Evolutionary conservation across 1,140 invertebrate genomes (phyloP), one percentile per base, ranked within the genome.

Genomic region (Zaprionus nigranus): DNA sequence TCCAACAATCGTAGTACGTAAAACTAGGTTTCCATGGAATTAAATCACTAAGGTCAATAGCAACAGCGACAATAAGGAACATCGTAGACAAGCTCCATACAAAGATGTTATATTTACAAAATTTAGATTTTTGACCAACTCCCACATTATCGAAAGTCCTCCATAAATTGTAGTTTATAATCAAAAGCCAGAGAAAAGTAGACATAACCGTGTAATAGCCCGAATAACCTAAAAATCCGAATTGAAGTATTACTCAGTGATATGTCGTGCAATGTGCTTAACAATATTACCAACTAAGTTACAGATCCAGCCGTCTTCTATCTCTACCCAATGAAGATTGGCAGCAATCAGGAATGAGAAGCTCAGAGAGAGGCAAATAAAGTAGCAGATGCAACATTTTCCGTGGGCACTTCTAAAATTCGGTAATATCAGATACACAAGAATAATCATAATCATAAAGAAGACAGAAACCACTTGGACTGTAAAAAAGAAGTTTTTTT

Each of bases 151-250:
- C 53, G 20, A 63, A 95, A 60, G 96, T 96, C 79, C 94, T 94
- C 94, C 95, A 96, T 51, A 96, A 94, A 83, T 97, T 96, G 78
- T 96, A 95, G 71, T 96, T 95, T 93, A 97, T 96, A 5, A 96
- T 94, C 79, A 95, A 95, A 73, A 97, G 95, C 96, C 96, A 97
- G 64, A 95, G 95, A 90, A 97, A 97, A 60, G 95, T 95, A 2
- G 95, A 93, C 74, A 96, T 93, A 82, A 96, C 95, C 56, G 94
- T 94, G 92, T 95, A 96, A 92, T 96, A 96, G 24, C 96, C 93
- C 75, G 94, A 93, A 71, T 96, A 94, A 3, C 95, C 95, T 83
- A 71, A 63, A 13, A 30, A 20, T 30, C 11, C 46, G 28, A 71
- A 46, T 17, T 17, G 22, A 11, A 58, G 11, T 22, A 30, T 6